Evolutionary conservation across 2,888 invertebrate species (phyloP), one percentile per base, ranked within the genome.

Genomic region (Mythimna vitellina): DNA sequence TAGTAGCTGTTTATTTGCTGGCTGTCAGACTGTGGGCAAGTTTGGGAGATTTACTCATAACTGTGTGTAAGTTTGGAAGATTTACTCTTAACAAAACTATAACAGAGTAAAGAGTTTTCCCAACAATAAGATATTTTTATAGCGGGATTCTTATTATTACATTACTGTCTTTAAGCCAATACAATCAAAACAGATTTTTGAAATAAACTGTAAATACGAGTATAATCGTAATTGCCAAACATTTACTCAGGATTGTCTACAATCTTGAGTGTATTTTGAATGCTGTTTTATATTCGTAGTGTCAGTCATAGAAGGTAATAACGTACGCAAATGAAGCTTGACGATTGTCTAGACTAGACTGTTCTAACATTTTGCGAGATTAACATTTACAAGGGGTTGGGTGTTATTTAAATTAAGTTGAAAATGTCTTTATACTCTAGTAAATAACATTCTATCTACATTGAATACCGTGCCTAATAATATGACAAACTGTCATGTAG

Each of bases 1-100:
- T 80, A 69, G 51, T 79, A 57, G 38, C 74, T 66, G 56, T 73
- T 82, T 82, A 82, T 80, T 62, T 63, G 73, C 54, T 63, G 54
- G 73, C 64, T 65, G 82, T 78, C 78, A 38, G 62, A 60, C 54
- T 57, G 66, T 61, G 61, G 60, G 61, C 65, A 68, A 80, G 62
- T 65, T 58, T 14, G 38, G 54, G 22, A 62, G 56, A 79, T 49
- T 57, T 75, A 75, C 51, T 79, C 57, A 32, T 71, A 49, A 12
- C 63, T 54, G 60, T 64, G 56, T 46, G 64, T 69, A 68, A 68
- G 54, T 68, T 58, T 12, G 20, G 51, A 38, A 72, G 61, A 78
- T 32, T 51, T 72, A 72, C 51, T 62, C 58, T 57, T 57, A 57
- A 58, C 32, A 35, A 35, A 58, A 12, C n/a, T 25, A 25, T 46